Evolutionary conservation across 2,113 vertebrate genomes (phyloP).

Genomic region (Okapia johnstoni): DNA sequence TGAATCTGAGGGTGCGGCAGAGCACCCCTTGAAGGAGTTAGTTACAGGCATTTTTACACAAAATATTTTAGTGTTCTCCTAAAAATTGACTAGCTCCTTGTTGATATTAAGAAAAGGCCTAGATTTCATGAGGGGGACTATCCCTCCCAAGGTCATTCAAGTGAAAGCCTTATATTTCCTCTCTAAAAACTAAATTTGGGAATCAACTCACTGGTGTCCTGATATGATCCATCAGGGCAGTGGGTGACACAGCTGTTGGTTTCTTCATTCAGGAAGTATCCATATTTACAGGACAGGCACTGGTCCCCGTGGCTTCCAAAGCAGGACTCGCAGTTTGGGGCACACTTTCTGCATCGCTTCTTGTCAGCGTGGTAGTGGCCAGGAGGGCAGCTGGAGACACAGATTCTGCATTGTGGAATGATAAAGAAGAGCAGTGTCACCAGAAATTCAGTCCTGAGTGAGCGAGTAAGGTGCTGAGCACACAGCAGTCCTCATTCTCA

Average conservation of each 20-base stretch:
- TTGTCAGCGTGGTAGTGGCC: constrained; percentile 96
- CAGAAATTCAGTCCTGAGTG: not conserved
- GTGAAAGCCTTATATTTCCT: constrained; percentile 31
- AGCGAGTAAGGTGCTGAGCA: not conserved
- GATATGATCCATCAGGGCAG: constrained; percentile 91
- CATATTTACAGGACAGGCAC: constrained; percentile 92
- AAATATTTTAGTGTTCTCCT: not conserved
- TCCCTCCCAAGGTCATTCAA: not conserved
- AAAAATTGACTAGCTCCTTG: not conserved
- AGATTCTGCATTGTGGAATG: constrained; percentile 84
- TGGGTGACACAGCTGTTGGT: constrained; percentile 87
- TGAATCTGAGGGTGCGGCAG: not conserved
- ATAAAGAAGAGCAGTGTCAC: constrained; percentile 16
- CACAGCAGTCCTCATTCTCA: not conserved
- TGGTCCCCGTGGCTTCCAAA: constrained; percentile 93
- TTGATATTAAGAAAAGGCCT: not conserved
- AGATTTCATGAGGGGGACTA: not conserved
- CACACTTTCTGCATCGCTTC: constrained; percentile 97
- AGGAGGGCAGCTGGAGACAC: constrained; percentile 93
- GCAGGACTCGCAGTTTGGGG: constrained; percentile 92
- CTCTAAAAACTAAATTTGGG: constrained; percentile 33
- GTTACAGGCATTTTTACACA: not conserved
- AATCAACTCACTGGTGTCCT: constrained; percentile 87
- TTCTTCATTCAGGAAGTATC: constrained; percentile 93
- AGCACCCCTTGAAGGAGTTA: not conserved